phyloP scores from a whole-genome alignment of 2,888 invertebrate species.

The Pristionchus entomophagus region DNA sequence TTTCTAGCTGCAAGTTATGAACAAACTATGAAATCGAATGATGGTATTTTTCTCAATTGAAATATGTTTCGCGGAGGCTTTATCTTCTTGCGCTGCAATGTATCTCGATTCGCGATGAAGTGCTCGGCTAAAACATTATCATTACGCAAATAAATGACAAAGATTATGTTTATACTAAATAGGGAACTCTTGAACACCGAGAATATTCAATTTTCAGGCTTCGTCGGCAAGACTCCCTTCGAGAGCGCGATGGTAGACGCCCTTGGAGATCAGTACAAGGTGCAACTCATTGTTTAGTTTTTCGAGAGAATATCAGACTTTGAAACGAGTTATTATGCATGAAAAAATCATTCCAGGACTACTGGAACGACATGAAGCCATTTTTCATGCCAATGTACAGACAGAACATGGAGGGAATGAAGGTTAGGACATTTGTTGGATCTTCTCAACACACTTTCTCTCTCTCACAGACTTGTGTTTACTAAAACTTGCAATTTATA shows the following conservation, averaged over 20 bases:
- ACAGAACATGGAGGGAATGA: not conserved
- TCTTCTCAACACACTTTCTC: not conserved
- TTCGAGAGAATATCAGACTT: not conserved
- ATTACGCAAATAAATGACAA: not conserved
- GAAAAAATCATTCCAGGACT: not conserved
- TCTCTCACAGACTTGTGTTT: too few species aligned
- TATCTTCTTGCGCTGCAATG: too few species aligned
- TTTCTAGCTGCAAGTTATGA: not conserved
- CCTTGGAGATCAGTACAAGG: not conserved
- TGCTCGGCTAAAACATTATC: not conserved
- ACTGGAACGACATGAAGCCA: constrained; percentile 21
- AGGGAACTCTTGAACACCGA: too few species aligned
- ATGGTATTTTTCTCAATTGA: too few species aligned
- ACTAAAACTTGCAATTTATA: too few species aligned
- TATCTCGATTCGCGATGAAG: too few species aligned
- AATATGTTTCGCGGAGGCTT: too few species aligned
- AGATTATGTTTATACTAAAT: too few species aligned
- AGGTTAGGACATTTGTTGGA: not conserved
- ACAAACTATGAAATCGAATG: too few species aligned
- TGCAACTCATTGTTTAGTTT: not conserved
- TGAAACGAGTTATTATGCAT: not conserved
- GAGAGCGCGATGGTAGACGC: not conserved
- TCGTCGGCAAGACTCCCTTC: not conserved
- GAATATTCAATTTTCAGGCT: not conserved
- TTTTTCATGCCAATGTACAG: not conserved